Base-by-base conservation (phyloP, 2,113 vertebrate genomes). In the Synchiropus splendidus region DNA sequence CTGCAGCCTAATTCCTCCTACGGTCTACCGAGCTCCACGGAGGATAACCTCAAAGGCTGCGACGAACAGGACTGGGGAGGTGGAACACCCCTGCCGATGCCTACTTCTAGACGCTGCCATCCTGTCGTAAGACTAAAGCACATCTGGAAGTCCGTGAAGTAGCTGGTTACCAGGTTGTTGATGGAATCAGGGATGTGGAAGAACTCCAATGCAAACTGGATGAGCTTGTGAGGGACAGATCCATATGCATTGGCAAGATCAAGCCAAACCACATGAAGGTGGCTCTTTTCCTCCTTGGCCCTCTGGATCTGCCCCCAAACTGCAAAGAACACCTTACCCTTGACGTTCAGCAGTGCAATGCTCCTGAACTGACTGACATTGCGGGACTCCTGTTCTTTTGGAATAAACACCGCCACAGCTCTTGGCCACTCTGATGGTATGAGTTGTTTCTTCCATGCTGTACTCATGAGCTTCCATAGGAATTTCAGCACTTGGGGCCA, bases 31-130 rank as follows among this genome's bases (percentile, higher is more conserved):
- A 9, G 39, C 38, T 11, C 16, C 4, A 12, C 3, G 16, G 15
- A 39, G 17, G 10, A 39, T 18, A 13, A 40, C 18, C 12, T 40
- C 39, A 18, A 39, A 17, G 35, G 35, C 35, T 13, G 35, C 35
- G 14, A 16, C 36, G 12, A 39, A 39, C 11, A 9, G 9, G 2
- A 27, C n/a, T 18, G 43, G 43, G 18, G 33, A 36, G n/a, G 35
- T 21, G 16, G 12, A 6, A 18, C 32, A 21, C 16, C 39, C 12
- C 18, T 35, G 2, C 16, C 33, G 5, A 45, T 36, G 17, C 33
- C 17, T 13, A 35, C 8, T 14, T 45, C 15, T 15, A 50, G 16
- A n/a, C 33, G n/a, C 16, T 45, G 43, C 33, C 33, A 45, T 2
- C 10, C 12, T 35, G 12, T 11, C 43, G n/a, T 45, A 3, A 18